phyloP scores from a whole-genome alignment of 2,113 vertebrate genomes.

The Carettochelys insculpta region DNA sequence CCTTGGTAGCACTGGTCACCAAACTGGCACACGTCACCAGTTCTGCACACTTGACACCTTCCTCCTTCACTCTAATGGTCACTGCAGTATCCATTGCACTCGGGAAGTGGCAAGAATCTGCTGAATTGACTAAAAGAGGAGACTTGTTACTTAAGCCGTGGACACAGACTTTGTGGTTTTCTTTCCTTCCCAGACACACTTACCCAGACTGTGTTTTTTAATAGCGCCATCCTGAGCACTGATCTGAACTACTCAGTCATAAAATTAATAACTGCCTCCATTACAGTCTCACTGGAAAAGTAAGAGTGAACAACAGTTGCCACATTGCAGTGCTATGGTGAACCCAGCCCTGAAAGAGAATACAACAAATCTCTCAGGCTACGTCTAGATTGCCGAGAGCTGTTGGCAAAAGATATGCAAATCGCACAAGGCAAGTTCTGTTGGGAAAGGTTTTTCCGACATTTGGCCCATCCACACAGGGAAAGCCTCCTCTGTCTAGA shows the following conservation, averaged over 20 bases:
- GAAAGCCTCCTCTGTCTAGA: no score
- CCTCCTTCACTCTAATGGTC: neutral
- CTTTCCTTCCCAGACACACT: neutral
- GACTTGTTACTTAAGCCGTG: neutral
- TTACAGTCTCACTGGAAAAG: neutral
- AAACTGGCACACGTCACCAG: neutral
- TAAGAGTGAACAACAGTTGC: neutral
- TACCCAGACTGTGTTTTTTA: neutral
- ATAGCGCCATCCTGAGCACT: neutral
- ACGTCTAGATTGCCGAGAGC: no score
- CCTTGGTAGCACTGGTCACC: neutral
- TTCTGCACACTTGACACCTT: neutral
- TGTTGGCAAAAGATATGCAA: no score
- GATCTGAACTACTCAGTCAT: constrained; percentile 12
- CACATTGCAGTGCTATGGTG: neutral
- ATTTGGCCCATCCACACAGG: no score
- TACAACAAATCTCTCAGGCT: neutral
- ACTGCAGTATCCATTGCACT: neutral
- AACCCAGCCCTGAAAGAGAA: neutral
- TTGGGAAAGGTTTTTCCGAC: no score
- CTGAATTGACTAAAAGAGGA: neutral
- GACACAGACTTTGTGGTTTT: neutral
- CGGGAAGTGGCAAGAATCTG: neutral
- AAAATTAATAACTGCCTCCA: neutral
- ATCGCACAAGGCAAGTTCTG: no score